phyloP scores from a whole-genome alignment of 2,888 invertebrate genomes.

The Adela reaumurella region DNA sequence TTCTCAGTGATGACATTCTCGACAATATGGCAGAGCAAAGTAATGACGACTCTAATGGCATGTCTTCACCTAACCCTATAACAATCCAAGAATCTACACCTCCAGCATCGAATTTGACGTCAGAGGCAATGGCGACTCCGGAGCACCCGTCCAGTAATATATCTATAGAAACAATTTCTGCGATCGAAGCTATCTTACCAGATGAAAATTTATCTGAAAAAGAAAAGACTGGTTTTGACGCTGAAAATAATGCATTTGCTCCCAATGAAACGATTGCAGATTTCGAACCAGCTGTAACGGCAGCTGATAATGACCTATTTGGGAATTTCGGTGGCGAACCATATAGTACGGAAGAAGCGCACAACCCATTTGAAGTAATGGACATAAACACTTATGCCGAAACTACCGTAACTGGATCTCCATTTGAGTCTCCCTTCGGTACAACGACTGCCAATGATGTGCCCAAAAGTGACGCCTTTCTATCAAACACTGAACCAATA shows the following conservation, averaged over 20 bases:
- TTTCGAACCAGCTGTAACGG: not conserved
- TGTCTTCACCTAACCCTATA: not conserved
- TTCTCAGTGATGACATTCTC: constrained; percentile 55
- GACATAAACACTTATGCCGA: not conserved
- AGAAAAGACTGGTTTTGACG: not conserved
- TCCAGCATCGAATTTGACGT: not conserved
- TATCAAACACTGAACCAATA: not conserved
- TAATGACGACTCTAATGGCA: not conserved
- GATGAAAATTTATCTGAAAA: not conserved
- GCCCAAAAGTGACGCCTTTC: not conserved
- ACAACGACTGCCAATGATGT: constrained; percentile 5
- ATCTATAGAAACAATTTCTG: not conserved
- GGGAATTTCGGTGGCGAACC: not conserved
- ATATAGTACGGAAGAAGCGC: constrained; percentile 20
- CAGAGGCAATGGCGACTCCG: not conserved
- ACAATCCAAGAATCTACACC: not conserved
- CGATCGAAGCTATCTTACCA: not conserved
- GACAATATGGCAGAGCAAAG: constrained; percentile 22
- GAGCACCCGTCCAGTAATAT: not conserved
- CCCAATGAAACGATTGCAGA: not conserved
- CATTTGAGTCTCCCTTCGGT: constrained; percentile 9
- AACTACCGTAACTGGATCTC: constrained; percentile 3
- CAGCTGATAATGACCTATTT: not conserved
- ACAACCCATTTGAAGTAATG: constrained; percentile 33
- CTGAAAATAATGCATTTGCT: not conserved